These are phyloP conservation scores for Pimephales promelas DNA, from an alignment of 2,113 vertebrate genomes.

Conservation along the genomic window DNA sequence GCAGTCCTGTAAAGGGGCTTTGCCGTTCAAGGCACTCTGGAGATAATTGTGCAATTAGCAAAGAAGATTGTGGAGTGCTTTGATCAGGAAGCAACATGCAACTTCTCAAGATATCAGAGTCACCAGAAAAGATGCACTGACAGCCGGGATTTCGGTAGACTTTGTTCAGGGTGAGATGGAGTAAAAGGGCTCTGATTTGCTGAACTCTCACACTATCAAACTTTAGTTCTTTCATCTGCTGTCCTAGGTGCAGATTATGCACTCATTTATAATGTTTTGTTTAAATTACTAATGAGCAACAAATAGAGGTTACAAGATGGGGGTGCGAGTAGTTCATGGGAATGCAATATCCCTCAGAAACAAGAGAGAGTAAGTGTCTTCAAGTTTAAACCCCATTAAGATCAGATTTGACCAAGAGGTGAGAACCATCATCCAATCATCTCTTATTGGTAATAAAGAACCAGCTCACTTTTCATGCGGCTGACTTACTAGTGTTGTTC, in stretches of 20 bases:
- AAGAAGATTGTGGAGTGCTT: conserved; percentile 73
- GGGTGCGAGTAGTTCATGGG: neutral
- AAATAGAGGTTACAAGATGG: conserved; percentile 86
- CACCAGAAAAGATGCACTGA: conserved; percentile 56
- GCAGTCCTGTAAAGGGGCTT: conserved; percentile 67
- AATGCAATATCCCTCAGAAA: neutral
- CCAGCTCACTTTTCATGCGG: neutral
- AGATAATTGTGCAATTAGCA: conserved; percentile 81
- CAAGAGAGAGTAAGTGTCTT: neutral
- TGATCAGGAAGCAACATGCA: conserved; percentile 76
- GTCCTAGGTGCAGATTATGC: conserved; percentile 89
- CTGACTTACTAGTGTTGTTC: neutral
- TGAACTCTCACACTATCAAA: conserved; percentile 88
- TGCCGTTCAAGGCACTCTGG: conserved; percentile 72
- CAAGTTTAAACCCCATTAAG: neutral
- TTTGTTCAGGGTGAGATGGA: conserved; percentile 56
- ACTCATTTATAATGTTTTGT: conserved; percentile 93
- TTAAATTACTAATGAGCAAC: conserved; percentile 95
- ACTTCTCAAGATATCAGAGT: conserved; percentile 70
- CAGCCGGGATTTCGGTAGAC: conserved; percentile 72
- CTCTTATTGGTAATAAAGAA: neutral
- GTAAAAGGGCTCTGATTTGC: conserved; percentile 78
- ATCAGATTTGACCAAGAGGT: neutral
- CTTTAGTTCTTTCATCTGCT: conserved; percentile 90
- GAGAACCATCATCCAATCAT: too few species aligned